Percentiles rank a stretch among this genome's conserved stretches.
Evolutionary conservation across 2,888 invertebrate genomes (phyloP).

Genomic region (Ypsolopha sequella): DNA sequence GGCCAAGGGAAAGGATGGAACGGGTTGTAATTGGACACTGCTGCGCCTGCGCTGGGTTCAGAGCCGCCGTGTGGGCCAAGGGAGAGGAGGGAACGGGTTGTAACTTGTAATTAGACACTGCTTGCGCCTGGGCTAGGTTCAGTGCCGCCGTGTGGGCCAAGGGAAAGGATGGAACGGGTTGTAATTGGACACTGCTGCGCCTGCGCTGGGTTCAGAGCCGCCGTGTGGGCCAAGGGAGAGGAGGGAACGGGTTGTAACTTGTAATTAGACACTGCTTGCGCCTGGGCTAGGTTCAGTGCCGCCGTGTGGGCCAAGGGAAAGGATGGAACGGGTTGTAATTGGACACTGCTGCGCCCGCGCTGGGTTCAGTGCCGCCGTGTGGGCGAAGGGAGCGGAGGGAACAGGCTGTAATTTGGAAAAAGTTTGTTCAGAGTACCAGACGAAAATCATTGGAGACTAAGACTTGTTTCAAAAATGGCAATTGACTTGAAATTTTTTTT

Average conservation of each 20-base stretch:
- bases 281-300: background rate
- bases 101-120: background rate
- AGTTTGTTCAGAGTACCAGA: too few relatives aligned
- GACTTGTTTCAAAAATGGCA: too few relatives aligned
- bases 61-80: slow-evolving; percentile 2
- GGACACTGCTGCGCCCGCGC: background rate
- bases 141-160: too few relatives aligned
- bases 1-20: too few relatives aligned
- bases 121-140: background rate
- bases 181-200: slow-evolving; percentile 31
- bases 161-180: too few relatives aligned
- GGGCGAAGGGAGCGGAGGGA: too few relatives aligned
- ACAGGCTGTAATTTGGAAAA: too few relatives aligned
- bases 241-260: background rate
- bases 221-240: background rate
- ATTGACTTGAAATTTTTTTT: too few relatives aligned
- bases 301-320: too few relatives aligned
- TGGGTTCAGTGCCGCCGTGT: background rate
- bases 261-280: background rate
- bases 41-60: slow-evolving; percentile 10
- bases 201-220: slow-evolving; percentile 7
- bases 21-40: slow-evolving; percentile 39
- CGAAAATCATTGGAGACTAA: too few relatives aligned
- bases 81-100: background rate
- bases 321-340: too few relatives aligned